A percentile compares a stretch with the other conserved stretches of the same genome.
Conservation (phyloP, 2,113 vertebrate genomes). For the Mustela nigripes region DNA sequence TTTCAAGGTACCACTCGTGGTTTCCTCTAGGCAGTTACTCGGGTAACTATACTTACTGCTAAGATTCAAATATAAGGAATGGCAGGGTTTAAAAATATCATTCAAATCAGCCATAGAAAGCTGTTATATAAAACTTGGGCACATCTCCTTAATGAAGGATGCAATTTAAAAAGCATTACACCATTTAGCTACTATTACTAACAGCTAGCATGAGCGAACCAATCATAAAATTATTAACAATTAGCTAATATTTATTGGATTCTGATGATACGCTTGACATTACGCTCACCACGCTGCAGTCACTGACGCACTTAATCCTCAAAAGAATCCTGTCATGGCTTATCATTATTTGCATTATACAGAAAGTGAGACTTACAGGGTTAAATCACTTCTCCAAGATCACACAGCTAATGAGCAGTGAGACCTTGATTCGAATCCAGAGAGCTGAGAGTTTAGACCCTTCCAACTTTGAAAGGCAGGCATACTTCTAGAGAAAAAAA, state of each 20-base stretch:
- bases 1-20: background rate
- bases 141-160: background rate
- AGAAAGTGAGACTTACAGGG: background rate
- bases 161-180: background rate
- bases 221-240: constrained; percentile 49
- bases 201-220: background rate
- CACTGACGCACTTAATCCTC: constrained; percentile 4
- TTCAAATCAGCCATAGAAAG: background rate
- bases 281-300: background rate
- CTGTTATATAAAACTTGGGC: constrained; percentile 2
- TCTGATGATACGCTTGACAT: background rate
- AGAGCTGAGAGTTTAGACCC: background rate
- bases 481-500: background rate
- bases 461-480: background rate
- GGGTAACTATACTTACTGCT: background rate
- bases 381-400: constrained; percentile 28
- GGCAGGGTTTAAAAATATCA: background rate
- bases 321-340: background rate
- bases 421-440: background rate
- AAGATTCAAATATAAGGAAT: constrained; percentile 4
- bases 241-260: constrained; percentile 48
- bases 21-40: background rate
- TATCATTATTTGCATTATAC: background rate
- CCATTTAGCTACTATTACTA: constrained; percentile 4
- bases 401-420: background rate